Base-by-base conservation (phyloP, 2,797 vertebrate genomes). In the Acipenser transmontanus region DNA sequence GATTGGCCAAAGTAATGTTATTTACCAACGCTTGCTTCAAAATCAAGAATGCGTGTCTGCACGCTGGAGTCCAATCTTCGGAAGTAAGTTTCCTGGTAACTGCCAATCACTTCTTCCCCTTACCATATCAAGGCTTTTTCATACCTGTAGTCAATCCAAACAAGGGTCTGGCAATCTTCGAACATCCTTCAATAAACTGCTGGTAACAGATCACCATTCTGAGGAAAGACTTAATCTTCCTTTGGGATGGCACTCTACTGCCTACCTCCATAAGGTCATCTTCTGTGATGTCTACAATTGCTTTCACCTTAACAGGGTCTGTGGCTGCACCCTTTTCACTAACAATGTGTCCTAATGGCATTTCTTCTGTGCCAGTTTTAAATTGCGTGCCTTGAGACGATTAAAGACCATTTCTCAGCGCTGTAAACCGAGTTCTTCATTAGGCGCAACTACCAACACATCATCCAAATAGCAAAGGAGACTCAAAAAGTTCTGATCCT, bases 191-290 rank as follows among this genome's bases (percentile, higher is more conserved):
- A 49, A 71, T 72, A 14, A 69, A 74, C 6, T 69, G 70, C 13
- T 72, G 70, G 20, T 74, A 72, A n/a, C 65, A 72, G 7, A 72
- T 59, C 47, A 72, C 72, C 72, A 71, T 69, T 1, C 72, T 64
- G 4, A 69, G 61, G 12, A 74, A 74, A 3, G 62, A 68, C n/a
- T 49, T 64, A 1, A 68, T 49, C 47, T 71, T 71, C 57, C 60
- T 56, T 52, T 56, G 72, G 8, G 66, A 73, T 7, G 66, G 69
- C 2, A 62, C 49, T n/a, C 54, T 13, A n/a, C 47, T 14, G 13
- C 47, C 47, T 6, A 59, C 14, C 17, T 68, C 59, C 69, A 71
- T 71, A n/a, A 71, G 50, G 13, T 74, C 69, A 10, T 47, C 14
- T 13, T 67, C 68, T 6, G 63, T 64, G 10, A 73, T 8, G 1